Evolutionary conservation across 2,797 vertebrate species (phyloP).

Genomic region (Acrossocheilus fasciatus): DNA sequence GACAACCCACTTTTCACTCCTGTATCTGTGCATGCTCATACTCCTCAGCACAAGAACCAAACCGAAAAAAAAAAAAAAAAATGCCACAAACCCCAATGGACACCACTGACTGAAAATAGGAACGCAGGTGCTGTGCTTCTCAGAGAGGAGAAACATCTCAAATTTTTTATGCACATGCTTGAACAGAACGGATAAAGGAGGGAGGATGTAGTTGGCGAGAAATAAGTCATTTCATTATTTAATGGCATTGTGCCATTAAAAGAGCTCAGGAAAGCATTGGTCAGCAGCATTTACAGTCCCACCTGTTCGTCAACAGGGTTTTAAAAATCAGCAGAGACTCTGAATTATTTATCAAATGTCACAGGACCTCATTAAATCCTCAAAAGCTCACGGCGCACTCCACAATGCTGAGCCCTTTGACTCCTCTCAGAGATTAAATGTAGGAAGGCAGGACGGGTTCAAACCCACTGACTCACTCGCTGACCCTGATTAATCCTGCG

Average conservation of each 20-base stretch:
- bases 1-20: conserved; percentile 47
- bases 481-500: conserved; percentile 47
- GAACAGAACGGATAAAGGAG: not conserved
- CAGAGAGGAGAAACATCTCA: conserved; percentile 48
- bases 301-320: conserved; percentile 66
- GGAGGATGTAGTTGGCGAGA: conserved; percentile 64
- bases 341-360: conserved; percentile 77
- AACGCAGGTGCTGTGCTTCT: conserved; percentile 51
- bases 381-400: conserved; percentile 53
- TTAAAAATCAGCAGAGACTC: conserved; percentile 69
- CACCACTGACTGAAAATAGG: conserved; percentile 43
- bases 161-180: conserved; percentile 37
- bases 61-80: not conserved
- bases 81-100: conserved; percentile 18
- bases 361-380: conserved; percentile 67
- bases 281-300: conserved; percentile 65
- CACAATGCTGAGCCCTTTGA: conserved; percentile 44
- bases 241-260: conserved; percentile 63
- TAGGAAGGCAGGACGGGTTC: conserved; percentile 43
- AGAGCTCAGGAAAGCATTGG: conserved; percentile 64
- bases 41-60: conserved; percentile 53
- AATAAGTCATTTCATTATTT: conserved; percentile 72
- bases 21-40: conserved; percentile 22
- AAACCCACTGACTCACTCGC: conserved; percentile 39
- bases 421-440: conserved; percentile 49